Percentiles rank a stretch among this genome's conserved stretches.
phyloP scores from a whole-genome alignment of 2,113 vertebrate species.

The Candoia aspera region DNA sequence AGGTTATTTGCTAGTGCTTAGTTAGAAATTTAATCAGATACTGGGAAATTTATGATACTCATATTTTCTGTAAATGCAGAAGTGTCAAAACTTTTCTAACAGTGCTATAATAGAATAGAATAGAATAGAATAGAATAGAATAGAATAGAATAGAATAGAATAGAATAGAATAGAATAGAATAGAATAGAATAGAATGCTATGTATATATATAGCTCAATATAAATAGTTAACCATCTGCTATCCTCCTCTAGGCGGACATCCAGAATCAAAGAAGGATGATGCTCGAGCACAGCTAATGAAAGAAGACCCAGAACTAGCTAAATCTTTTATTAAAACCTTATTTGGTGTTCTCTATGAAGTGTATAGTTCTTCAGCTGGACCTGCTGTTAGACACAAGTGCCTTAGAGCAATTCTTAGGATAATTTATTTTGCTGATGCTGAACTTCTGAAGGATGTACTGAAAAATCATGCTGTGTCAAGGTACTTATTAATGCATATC shows the following conservation, averaged over 20 bases:
- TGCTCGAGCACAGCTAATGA: conserved; percentile 97
- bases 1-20: neutral
- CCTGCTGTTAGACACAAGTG: conserved; percentile 99
- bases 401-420: conserved; percentile 99
- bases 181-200: neutral
- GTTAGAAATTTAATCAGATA: neutral
- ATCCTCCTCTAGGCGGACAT: conserved; percentile 82
- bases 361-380: conserved; percentile 98
- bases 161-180: neutral
- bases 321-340: conserved; percentile 99
- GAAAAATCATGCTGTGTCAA: conserved; percentile 98
- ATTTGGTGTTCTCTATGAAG: conserved; percentile 99
- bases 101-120: neutral
- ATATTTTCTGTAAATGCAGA: neutral
- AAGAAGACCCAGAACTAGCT: conserved; percentile 96
- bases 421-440: conserved; percentile 99
- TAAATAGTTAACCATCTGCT: neutral
- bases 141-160: neutral
- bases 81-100: neutral
- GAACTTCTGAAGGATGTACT: conserved; percentile 98
- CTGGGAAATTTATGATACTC: neutral
- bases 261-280: conserved; percentile 95
- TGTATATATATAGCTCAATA: neutral
- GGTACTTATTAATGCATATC: conserved; percentile 69
- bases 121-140: neutral